Base-by-base conservation (phyloP, 2,797 vertebrate genomes). In the Linurgus olivaceus region DNA sequence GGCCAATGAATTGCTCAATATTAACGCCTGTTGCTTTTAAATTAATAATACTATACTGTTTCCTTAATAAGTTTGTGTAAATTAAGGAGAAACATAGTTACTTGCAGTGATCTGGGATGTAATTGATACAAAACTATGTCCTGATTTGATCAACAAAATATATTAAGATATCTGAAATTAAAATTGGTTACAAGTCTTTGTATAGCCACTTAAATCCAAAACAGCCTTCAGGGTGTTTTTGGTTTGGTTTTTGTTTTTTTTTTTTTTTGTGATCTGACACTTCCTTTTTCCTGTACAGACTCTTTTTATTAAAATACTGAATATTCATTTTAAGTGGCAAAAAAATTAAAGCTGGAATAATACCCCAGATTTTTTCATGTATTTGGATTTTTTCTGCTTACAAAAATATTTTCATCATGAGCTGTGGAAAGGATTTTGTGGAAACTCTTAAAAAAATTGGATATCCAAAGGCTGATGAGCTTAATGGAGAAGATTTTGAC, bases 401-500 rank as follows among this genome's bases (percentile, higher is more conserved):
- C 58, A 76, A 91, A 38, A 35, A 25, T 77, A 76, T 25, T 88
- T 71, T 58, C 90, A 38, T 88, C 77, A 99, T 99, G 99, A 98
- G 98, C 94, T 96, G 97, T 85, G 99, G 99, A 92, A 97, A 97
- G 44, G 98, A 98, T 48, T 99, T 99, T 97, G 98, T 99, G 97
- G 98, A 98, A 97, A 98, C 98, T 10, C 96, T 99, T 66, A 98
- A 97, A 86, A 98, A 97, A 90, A 98, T 99, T 55, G 98, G 98
- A 86, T 99, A 98, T 97, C 98, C 98, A 28, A 97, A 97, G 61
- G 98, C 98, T 3, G 94, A 97, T 57, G 94, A 94, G 21, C 98
- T 99, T 58, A 98, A 98, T 94, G 98, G 98, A 75, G 98, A 98
- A 8, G 99, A 99, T 95, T 99, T 99, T 88, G 99, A 99, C 95